These are phyloP conservation scores for Apostichopus californicus DNA, from an alignment of 35 echinoderm and acorn worm species.

Conservation along the genomic window DNA sequence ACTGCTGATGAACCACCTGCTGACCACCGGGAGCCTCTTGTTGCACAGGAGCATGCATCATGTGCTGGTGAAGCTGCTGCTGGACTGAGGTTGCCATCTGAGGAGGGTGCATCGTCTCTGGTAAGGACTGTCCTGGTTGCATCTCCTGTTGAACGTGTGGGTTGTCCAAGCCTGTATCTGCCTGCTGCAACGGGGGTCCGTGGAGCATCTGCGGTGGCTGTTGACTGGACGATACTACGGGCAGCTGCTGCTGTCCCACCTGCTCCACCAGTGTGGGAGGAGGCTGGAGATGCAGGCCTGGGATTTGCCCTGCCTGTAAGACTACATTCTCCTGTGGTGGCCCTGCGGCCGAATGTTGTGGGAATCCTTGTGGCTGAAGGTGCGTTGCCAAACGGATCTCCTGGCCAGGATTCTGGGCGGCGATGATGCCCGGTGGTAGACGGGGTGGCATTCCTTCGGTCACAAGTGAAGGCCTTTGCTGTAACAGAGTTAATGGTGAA, in stretches of 20 bases:
- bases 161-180: neutral
- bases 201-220: neutral
- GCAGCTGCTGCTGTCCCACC: neutral
- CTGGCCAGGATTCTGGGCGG: neutral
- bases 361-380: neutral
- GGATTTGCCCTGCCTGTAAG: neutral
- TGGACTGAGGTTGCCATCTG: slow-evolving; percentile 20
- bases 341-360: neutral
- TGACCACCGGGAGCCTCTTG: neutral
- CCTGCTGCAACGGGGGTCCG: neutral
- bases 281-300: slow-evolving; percentile 21
- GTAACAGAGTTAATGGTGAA: slow-evolving; percentile 25
- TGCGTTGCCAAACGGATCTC: slow-evolving; percentile 15
- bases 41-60: neutral
- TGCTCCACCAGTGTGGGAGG: slow-evolving; percentile 2
- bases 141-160: neutral
- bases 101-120: neutral
- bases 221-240: neutral
- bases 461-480: slow-evolving; percentile 10
- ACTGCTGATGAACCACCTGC: neutral
- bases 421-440: neutral
- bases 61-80: neutral
- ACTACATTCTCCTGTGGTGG: slow-evolving; percentile 5
- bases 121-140: slow-evolving; percentile 1
- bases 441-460: neutral